Evolutionary conservation across 2,888 invertebrate genomes (phyloP), one percentile per base, ranked within the genome.

Genomic region (Trisateles emortualis): DNA sequence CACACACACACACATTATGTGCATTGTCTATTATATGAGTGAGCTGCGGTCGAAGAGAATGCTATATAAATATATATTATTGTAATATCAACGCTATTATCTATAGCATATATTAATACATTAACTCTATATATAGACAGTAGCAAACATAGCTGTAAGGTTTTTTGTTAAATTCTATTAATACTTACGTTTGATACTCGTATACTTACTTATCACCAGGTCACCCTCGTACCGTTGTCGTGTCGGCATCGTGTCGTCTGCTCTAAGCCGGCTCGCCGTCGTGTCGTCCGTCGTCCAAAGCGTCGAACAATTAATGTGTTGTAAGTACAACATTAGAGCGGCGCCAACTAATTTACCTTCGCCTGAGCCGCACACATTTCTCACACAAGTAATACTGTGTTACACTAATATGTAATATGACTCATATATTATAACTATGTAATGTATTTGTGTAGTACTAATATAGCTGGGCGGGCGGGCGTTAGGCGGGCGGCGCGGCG

Each of bases 251-350:
- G 67, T 47, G 49, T 59, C 72, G 64, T 32, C 35, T 3, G 9
- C 19, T 45, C 32, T 52, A 61, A 70, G 26, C n/a, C 38, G 36
- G 46, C 35, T 48, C 32, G 17, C 6, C n/a, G 32, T 11, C 16
- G 5, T 5, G 19, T 26, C 54, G 49, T 44, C 65, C 57, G 60
- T 63, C 50, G 50, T 56, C 42, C 19, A 72, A 75, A 71, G 59
- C 68, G 55, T 62, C 68, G 64, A 52, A 74, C 67, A 72, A 73
- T 76, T 73, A 76, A 64, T 68, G 40, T 58, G 45, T 48, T 59
- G n/a, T 46, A 63, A 62, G 53, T 58, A 47, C 53, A 56, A 57
- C 39, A 59, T 64, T 64, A 65, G 44, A 61, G 39, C 52, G 52
- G 59, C 56, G 64, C 59, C 61, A 66, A 71, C 64, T 73, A 68